A percentile compares a stretch with the other conserved stretches of the same genome.
These are phyloP conservation scores for Centruroides vittatus DNA, from an alignment of 1,140 invertebrate genomes.

Conservation along the genomic window DNA sequence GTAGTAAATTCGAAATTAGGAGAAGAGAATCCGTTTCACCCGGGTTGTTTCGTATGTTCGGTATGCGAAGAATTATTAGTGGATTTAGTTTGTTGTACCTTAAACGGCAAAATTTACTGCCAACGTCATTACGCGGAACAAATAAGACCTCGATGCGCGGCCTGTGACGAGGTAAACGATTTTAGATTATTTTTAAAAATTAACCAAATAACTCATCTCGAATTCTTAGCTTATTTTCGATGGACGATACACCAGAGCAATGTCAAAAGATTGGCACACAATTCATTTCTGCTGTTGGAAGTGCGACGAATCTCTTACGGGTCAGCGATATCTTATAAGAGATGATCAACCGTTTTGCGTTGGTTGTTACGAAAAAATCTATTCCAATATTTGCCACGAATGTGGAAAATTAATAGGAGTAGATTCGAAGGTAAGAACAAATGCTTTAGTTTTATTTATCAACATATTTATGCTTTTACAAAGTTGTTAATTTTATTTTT, in stretches of 20 bases:
- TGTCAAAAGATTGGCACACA: conserved; percentile 99
- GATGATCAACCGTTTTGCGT: conserved; percentile 99
- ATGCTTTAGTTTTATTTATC: no score
- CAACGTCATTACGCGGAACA: conserved; percentile 87
- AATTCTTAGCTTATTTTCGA: conserved; percentile 90
- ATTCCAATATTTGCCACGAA: conserved; percentile 96
- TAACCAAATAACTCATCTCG: not conserved
- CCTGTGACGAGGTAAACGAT: conserved; percentile 73
- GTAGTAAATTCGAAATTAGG: conserved; percentile 56
- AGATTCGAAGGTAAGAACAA: conserved; percentile 81
- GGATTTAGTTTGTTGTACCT: conserved; percentile 72
- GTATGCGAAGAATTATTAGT: no score
- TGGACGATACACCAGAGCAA: conserved; percentile 97
- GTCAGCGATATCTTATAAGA: conserved; percentile 82
- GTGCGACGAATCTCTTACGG: conserved; percentile 93
- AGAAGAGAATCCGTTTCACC: conserved; percentile 29
- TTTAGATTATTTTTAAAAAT: not conserved
- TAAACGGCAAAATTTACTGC: conserved; percentile 73
- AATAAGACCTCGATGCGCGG: conserved; percentile 76
- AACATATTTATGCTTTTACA: no score
- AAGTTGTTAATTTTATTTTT: no score
- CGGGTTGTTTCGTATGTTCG: no score
- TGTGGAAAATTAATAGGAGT: conserved; percentile 97
- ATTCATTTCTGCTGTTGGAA: conserved; percentile 98
- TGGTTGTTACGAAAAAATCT: conserved; percentile 97